Evolutionary conservation across 2,888 invertebrate genomes (phyloP).

Genomic region (Oconnorella tubifera): DNA sequence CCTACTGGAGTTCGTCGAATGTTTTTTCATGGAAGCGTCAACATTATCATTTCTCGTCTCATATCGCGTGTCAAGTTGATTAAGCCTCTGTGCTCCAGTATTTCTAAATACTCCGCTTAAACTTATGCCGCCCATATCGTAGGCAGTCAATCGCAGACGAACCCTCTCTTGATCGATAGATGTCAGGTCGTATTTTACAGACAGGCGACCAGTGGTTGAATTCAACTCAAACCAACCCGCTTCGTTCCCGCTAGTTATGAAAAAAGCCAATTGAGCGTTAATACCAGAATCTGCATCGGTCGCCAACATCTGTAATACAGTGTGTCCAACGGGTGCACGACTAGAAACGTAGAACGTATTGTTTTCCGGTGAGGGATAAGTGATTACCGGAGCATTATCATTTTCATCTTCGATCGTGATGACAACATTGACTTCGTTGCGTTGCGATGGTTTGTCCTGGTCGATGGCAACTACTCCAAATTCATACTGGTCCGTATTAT

Average conservation of each 20-base stretch:
- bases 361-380: not conserved
- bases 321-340: not conserved
- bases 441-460: conserved; percentile 1
- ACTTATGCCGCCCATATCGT: not conserved
- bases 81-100: no score
- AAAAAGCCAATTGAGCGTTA: conserved; percentile 10
- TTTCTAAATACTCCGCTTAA: not conserved
- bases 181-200: not conserved
- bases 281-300: conserved; percentile 4
- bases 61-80: no score
- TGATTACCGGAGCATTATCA: conserved; percentile 17
- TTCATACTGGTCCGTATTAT: not conserved
- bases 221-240: conserved; percentile 2
- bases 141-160: conserved; percentile 5
- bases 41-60: no score
- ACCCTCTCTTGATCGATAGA: not conserved
- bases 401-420: conserved; percentile 17
- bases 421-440: conserved; percentile 14
- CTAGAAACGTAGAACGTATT: not conserved
- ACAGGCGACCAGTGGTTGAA: not conserved
- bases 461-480: conserved; percentile 15
- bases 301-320: not conserved
- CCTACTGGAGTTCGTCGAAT: no score
- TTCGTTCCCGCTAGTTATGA: not conserved
- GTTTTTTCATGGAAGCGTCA: no score